Evolutionary conservation across 2,888 invertebrate genomes (phyloP).

Genomic region (Stramonita haemastoma): DNA sequence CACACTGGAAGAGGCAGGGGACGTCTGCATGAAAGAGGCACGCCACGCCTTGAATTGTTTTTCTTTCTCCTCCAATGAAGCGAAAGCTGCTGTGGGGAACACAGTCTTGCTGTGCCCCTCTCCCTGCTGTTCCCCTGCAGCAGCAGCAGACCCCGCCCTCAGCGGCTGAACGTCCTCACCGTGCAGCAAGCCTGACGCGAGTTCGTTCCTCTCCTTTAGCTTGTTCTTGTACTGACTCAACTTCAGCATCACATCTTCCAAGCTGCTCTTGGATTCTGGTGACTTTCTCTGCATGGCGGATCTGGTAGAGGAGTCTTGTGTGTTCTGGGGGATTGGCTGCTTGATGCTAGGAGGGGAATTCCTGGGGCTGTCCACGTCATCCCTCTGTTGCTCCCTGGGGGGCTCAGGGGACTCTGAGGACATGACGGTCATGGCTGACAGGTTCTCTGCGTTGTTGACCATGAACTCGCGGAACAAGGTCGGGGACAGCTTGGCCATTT

Average conservation of each 20-base stretch:
- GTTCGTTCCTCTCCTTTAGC: neutral
- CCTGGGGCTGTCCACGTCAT: neutral
- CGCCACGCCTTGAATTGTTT: neutral
- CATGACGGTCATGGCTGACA: neutral
- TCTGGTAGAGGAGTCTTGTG: no score
- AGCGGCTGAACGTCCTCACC: neutral
- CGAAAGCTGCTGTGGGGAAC: neutral
- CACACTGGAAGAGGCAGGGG: no score
- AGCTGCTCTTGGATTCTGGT: neutral
- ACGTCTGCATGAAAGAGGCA: neutral
- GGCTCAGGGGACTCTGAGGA: neutral
- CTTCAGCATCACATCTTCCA: neutral
- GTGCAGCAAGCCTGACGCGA: no score
- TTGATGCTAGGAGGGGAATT: neutral
- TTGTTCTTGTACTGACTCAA: neutral
- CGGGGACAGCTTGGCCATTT: conserved; percentile 36
- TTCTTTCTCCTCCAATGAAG: neutral
- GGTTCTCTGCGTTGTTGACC: conserved; percentile 28
- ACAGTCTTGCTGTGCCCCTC: no score
- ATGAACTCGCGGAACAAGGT: conserved; percentile 28
- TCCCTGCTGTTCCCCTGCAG: no score
- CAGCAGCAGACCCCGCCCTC: no score
- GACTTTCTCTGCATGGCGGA: neutral
- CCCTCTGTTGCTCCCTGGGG: neutral
- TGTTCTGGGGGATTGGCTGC: neutral